These are phyloP conservation scores for Myotis yumanensis DNA, from an alignment of 2,113 vertebrate genomes.

Conservation along the genomic window DNA sequence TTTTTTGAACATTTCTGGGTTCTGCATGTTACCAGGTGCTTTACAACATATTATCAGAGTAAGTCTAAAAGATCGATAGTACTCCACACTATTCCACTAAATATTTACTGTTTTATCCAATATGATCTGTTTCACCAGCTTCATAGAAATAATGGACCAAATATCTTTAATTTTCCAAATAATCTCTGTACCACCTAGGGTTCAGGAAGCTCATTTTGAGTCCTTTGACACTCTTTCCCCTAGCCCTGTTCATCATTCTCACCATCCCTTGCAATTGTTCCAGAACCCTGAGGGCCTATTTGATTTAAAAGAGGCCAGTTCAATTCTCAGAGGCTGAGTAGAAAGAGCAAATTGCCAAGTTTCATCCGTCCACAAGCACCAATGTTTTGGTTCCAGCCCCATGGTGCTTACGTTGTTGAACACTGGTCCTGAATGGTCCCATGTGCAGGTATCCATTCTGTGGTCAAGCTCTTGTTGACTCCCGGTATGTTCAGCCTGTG, in stretches of 20 bases:
- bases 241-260: neutral
- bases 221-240: neutral
- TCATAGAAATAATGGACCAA: neutral
- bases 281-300: neutral
- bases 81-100: neutral
- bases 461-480: neutral
- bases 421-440: neutral
- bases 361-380: neutral
- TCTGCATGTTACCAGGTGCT: neutral
- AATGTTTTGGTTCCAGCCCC: neutral
- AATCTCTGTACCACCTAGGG: neutral
- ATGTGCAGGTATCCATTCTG: rapidly evolving
- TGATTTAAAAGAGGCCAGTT: neutral
- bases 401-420: neutral
- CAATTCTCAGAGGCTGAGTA: neutral
- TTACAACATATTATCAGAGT: neutral
- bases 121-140: neutral
- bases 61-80: neutral
- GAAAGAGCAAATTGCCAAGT: neutral
- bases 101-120: neutral
- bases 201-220: neutral
- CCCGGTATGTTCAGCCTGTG: neutral
- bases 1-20: neutral
- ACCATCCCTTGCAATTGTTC: neutral
- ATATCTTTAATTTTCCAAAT: neutral